Percentiles rank a stretch among this genome's conserved stretches.
Conservation (phyloP, 2,888 invertebrate species). For the Drosophila fulvimacula region DNA sequence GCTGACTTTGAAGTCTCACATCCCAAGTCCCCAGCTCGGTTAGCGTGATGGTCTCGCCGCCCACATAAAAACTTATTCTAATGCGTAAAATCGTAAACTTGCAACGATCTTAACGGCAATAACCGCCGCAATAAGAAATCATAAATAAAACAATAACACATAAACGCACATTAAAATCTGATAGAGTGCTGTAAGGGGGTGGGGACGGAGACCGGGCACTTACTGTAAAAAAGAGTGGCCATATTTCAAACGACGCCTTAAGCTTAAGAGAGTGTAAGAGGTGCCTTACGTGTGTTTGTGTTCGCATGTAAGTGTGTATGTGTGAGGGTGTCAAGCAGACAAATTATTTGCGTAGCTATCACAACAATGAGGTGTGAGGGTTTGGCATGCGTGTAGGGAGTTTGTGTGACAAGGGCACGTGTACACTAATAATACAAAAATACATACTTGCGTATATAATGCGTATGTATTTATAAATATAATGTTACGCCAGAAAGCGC, state of each 20-base stretch:
- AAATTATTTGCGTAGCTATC: conserved; percentile 57
- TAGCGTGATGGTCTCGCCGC: conserved; percentile 30
- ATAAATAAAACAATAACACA: conserved; percentile 76
- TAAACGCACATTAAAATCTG: conserved; percentile 56
- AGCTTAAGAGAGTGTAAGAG: conserved; percentile 27
- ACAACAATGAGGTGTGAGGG: conserved; percentile 13
- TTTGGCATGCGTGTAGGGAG: conserved; percentile 6
- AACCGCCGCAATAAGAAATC: conserved; percentile 66
- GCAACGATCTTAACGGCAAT: conserved; percentile 59
- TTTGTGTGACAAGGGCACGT: conserved; percentile 24
- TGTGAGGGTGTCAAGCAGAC: conserved; percentile 40
- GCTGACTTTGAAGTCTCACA: not conserved
- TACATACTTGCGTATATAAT: conserved; percentile 11
- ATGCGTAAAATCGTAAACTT: conserved; percentile 70
- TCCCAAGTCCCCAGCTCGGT: not conserved
- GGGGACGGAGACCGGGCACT: not conserved
- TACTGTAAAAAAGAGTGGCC: conserved; percentile 33
- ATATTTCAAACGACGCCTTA: conserved; percentile 39
- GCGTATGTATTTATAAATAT: conserved; percentile 36
- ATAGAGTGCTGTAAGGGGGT: not conserved
- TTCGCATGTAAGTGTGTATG: conserved; percentile 1
- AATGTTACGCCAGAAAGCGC: conserved; percentile 49
- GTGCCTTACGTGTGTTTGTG: conserved; percentile 12
- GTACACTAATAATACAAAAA: conserved; percentile 12
- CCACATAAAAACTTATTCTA: conserved; percentile 67